Base-by-base conservation (phyloP, 2,888 invertebrate species). In the Spodoptera littoralis region DNA sequence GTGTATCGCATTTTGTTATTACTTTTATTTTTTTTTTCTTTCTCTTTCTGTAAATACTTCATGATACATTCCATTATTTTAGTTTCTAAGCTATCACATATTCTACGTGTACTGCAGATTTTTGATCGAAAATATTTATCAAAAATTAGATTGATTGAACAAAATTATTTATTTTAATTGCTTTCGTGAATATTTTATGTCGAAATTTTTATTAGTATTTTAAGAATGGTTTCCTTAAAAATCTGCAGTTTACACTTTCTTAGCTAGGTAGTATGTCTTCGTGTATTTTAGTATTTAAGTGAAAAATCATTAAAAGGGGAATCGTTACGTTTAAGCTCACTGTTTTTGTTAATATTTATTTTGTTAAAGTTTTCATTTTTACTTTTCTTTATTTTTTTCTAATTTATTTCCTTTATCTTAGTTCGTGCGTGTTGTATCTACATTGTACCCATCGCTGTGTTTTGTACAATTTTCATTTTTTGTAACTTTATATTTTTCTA, bases 301-400 rank as follows among this genome's bases (percentile, higher is more conserved):
- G 55, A 81, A 73, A 82, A 79, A 82, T 27, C 73, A 88, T 81
- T 80, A 73, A 88, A 88, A 81, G 94, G 94, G 94, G 93, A 94
- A 94, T 91, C 90, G 93, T 93, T 94, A 94, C 94, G 94, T 94
- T 94, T 94, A 94, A 91, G 92, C 90, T 88, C 86, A 83, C 82
- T 89, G 88, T 92, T 90, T 90, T 88, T 92, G 91, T 93, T 93
- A 88, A 88, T 90, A 90, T 91, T 91, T 90, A 90, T 92, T 91
- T 91, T 92, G 92, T 93, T 93, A 89, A 85, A 81, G 86, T 89
- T 91, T 84, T 90, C 36, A 36, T 36, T 36, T 36, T 36, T 36
- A 36, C 36, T 88, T 83, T 89, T 80, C 89, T 87, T 85, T 18
- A 18, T 18, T 18, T 18, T 18, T 18, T 86, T 84, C 87, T 90